Base-by-base conservation (phyloP, 2,797 vertebrate genomes). In the Vipera latastei region DNA sequence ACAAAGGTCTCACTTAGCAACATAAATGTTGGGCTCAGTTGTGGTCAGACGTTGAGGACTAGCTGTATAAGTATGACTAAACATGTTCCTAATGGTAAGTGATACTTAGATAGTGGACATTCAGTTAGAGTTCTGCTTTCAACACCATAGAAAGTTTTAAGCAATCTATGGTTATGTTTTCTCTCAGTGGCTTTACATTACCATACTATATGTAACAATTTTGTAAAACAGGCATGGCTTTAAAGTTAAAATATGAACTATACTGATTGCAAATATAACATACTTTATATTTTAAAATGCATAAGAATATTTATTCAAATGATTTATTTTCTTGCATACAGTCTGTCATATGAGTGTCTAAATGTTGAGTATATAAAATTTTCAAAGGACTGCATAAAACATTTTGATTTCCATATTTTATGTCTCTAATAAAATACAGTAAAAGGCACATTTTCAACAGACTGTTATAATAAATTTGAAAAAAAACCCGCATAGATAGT, bases 401-500 rank as follows among this genome's bases (percentile, higher is more conserved):
- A 53, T 91, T 91, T 78, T 91, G 44, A 91, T 91, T 60, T 18
- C 61, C n/a, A 78, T 91, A 28, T 90, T 90, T 87, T 90, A 91
- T 61, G 73, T 28, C 18, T 60, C 56, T 88, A 88, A 78, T 93
- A 93, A 93, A 93, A 88, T 88, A 91, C 22, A 93, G 56, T 91
- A 91, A 91, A 92, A 88, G 38, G 8, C 56, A 78, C 25, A 78
- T 78, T 90, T 90, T 20, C 89, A 51, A 87, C 44, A 90, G 53
- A 48, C 61, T 69, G 69, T 61, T 88, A 91, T 78, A 93, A 91
- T 83, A 55, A 26, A 83, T 93, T 88, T 88, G 38, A 32, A 55
- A 61, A 48, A 57, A 90, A 85, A 48, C 3, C 3, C 51, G 7
- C 16, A 38, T 65, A 53, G 4, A 65, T 12, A 20, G 14, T 44